Evolutionary conservation across 2,888 invertebrate genomes (phyloP), one percentile per base, ranked within the genome.

Genomic region (Ormyrus nitidulus): DNA sequence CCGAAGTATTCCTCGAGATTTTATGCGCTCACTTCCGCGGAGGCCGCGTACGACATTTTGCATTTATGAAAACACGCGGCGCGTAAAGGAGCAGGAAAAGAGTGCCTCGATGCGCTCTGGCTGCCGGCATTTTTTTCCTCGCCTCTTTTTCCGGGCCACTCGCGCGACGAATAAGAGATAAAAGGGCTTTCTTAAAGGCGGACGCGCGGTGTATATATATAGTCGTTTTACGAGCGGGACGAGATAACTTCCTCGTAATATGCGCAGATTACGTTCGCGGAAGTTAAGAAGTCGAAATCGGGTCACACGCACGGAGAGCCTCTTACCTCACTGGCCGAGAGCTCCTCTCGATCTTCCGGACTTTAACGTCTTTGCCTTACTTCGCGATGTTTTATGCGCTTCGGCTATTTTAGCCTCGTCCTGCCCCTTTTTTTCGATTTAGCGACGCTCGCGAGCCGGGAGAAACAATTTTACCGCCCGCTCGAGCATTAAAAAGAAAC

Each of bases 41-140:
- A 84, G 65, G 48, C 62, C 7, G 9, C 19, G 11, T 19, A 65
- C 83, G 85, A 84, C 84, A 84, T 84, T 84, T 84, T 81, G 80
- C 84, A 84, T 85, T 84, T 85, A 84, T 85, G 83, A 83, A 84
- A 83, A 84, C 84, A 84, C 83, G 82, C 83, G 82, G 83, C 85
- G 77, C 85, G 85, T 85, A 85, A 80, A 71, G 56, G 72, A 66
- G 66, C 68, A n/a, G 56, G 34, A 70, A 71, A 65, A 58, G 58
- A 70, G 70, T 48, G 70, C 53, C 51, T 77, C 56, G 66, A 44
- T 59, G 66, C 75, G 65, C 75, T 66, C 48, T 64, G 51, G n/a
- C 19, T 48, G 59, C 65, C 13, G 59, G 34, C 46, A 46, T 61
- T 71, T 65, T 65, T 13, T 72, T 59, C 59, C 53, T 49, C 64